These are phyloP conservation scores for Spisula solida DNA, from an alignment of 2,888 invertebrate species.

Conservation along the genomic window DNA sequence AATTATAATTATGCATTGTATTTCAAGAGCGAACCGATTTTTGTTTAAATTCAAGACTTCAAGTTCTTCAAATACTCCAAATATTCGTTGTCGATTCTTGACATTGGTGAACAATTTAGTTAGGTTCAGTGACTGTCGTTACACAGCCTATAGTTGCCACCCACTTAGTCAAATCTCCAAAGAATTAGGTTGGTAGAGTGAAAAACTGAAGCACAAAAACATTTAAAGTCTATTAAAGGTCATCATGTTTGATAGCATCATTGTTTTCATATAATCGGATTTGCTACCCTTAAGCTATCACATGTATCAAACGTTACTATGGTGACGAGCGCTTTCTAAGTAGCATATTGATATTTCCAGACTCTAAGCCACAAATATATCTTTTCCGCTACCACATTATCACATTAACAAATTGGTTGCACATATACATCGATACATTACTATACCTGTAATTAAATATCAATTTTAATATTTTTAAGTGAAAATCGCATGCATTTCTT, in stretches of 20 bases:
- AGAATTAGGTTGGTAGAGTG: not conserved
- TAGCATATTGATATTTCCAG: constrained; percentile 16
- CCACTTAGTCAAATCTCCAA: not conserved
- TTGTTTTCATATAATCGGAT: constrained; percentile 10
- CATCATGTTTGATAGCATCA: not conserved
- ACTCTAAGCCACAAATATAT: constrained; percentile 10
- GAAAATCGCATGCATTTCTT: not conserved
- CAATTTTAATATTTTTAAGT: not conserved
- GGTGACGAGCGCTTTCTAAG: not conserved
- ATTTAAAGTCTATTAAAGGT: not conserved
- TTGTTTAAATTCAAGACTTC: no score
- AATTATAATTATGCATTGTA: no score
- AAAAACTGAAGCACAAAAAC: not conserved
- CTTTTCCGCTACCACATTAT: not conserved
- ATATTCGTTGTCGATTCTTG: no score
- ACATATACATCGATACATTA: not conserved
- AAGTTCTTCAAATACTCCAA: no score
- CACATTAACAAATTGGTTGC: not conserved
- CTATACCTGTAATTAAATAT: not conserved
- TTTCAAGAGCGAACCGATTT: no score
- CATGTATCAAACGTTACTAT: constrained; percentile 10
- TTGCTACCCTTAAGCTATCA: constrained; percentile 12
- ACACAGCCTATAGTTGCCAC: no score
- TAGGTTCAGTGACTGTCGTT: no score
- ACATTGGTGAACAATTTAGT: no score